These are phyloP conservation scores for Xyrichtys novacula DNA, from an alignment of 2,797 vertebrate genomes.

Conservation along the genomic window DNA sequence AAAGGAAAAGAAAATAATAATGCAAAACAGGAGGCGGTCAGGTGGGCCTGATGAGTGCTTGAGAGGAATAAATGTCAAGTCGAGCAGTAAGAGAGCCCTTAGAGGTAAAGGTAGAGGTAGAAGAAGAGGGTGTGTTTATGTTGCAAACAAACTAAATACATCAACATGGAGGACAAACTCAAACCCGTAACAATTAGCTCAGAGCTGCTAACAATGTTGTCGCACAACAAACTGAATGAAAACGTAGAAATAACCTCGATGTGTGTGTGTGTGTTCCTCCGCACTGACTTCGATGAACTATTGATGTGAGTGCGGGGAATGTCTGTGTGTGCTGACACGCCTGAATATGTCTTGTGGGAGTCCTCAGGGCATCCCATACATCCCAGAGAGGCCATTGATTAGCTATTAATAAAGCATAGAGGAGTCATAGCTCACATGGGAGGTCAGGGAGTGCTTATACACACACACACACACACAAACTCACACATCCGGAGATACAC, in stretches of 20 bases:
- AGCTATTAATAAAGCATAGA: constrained; percentile 85
- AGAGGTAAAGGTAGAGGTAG: constrained; percentile 40
- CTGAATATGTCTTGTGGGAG: constrained; percentile 75
- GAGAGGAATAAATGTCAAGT: constrained; percentile 74
- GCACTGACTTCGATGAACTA: constrained; percentile 45
- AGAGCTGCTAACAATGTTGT: constrained; percentile 24
- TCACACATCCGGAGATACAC: constrained; percentile 10
- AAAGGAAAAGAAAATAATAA: constrained; percentile 74
- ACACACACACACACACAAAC: constrained; percentile 12
- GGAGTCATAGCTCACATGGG: constrained; percentile 76
- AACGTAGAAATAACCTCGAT: constrained; percentile 34
- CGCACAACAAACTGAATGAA: constrained; percentile 19
- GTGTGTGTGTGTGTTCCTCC: constrained; percentile 36
- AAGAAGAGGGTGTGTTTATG: constrained; percentile 32
- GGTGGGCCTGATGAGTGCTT: constrained; percentile 67
- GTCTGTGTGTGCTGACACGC: constrained; percentile 49
- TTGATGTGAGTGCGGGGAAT: constrained; percentile 37
- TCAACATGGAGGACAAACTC: constrained; percentile 27
- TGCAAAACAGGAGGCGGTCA: constrained; percentile 74
- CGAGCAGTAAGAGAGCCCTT: constrained; percentile 54
- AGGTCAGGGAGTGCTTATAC: constrained; percentile 63
- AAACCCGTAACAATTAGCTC: constrained; percentile 13
- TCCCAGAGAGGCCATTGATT: constrained; percentile 84
- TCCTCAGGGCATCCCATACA: constrained; percentile 75
- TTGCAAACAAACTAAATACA: constrained; percentile 44